These are phyloP conservation scores for Xiphorhynchus erythropygius DNA, from an alignment of 2,797 vertebrate species.

Conservation along the genomic window DNA sequence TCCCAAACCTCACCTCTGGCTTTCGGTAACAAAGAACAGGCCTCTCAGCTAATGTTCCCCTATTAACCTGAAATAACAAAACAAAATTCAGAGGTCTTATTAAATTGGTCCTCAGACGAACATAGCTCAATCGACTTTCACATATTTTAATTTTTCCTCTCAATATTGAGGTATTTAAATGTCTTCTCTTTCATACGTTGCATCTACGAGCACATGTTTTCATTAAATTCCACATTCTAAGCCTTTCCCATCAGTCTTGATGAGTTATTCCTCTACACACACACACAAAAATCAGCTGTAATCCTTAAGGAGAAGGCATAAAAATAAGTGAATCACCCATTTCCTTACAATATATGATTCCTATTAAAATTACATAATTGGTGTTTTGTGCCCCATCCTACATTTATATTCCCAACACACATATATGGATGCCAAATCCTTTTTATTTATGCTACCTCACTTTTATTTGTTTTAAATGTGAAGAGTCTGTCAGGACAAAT, in stretches of 20 bases:
- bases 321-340: not conserved
- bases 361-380: not conserved
- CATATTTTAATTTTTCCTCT: not conserved
- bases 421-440: not conserved
- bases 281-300: not conserved
- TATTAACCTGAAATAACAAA: not conserved
- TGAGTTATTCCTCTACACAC: not conserved
- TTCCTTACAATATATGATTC: not conserved
- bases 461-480: not conserved
- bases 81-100: fast-evolving
- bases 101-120: not conserved
- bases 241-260: not conserved
- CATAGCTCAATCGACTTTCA: not conserved
- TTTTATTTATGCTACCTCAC: not conserved
- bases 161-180: not conserved
- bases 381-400: not conserved
- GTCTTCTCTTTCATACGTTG: not conserved
- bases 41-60: not conserved
- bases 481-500: not conserved
- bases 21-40: not conserved
- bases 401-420: not conserved
- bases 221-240: not conserved
- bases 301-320: not conserved
- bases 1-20: not conserved
- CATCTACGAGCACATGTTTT: not conserved